Evolutionary conservation across 2,888 invertebrate genomes (phyloP), one percentile per base, ranked within the genome.

Genomic region (Caenorhabditis angaria): DNA sequence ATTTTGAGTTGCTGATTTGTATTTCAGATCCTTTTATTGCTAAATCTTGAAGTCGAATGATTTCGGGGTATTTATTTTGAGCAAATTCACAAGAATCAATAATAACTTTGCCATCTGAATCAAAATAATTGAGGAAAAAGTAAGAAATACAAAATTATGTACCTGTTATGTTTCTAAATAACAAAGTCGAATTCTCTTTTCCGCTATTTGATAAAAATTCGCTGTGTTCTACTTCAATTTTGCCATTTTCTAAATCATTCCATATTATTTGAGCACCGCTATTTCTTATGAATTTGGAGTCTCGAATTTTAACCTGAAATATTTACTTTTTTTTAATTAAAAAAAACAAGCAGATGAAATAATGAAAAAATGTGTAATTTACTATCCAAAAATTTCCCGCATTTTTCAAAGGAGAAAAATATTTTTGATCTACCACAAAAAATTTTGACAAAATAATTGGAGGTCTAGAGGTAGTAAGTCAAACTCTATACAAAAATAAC

Each of bases 281-380:
- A 22, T 74, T 77, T 32, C 77, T 51, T 14, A 56, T 60, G 22
- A 77, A 77, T 14, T 62, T 65, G n/a, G 66, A 66, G 4, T 57
- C 53, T 6, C 56, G 53, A 10, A 74, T 14, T 3, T 54, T 66
- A 24, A 70, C 28, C 74, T 74, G 53, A 53, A 72, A 65, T 41
- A 29, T 14, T n/a, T 25, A 1, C 25, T 48, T 5, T n/a, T n/a
- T n/a, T 48, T 48, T 14, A 6, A 48, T 10, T 18, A 48, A 48
- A 48, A 14, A 48, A 14, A 14, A 14, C 5, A 6, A 48, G 5
- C 6, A 35, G 6, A 6, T 10, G 14, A 35, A 14, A 14, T n/a
- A n/a, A n/a, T 10, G 35, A 35, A 35, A 14, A 14, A 35, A 14
- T 6, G 14, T 6, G 35, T 10, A 6, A 35, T 10, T 14, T 35